phyloP scores from a whole-genome alignment of 2,888 invertebrate genomes.

The Scaptomyza flava region DNA sequence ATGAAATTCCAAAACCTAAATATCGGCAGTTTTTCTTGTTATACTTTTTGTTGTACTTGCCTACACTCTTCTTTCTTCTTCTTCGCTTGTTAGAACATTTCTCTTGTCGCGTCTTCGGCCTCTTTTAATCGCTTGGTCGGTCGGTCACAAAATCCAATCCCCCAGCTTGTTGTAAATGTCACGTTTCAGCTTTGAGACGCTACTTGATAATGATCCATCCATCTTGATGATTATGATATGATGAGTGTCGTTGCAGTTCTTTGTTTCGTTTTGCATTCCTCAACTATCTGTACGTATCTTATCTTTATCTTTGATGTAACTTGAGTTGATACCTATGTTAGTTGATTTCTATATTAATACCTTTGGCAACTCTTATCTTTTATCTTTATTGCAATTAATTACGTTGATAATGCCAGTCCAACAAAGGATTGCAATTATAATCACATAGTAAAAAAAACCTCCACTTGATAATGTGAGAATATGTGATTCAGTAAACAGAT shows the following conservation, averaged over 20 bases:
- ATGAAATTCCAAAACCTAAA: constrained; percentile 46
- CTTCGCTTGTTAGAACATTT: constrained; percentile 56
- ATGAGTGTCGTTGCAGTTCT: constrained; percentile 40
- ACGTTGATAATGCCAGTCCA: neutral
- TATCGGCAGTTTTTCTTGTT: constrained; percentile 12
- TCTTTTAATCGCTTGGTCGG: constrained; percentile 34
- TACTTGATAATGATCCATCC: constrained; percentile 53
- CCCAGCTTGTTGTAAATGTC: constrained; percentile 55
- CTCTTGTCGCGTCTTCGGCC: constrained; percentile 52
- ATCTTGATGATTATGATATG: constrained; percentile 28
- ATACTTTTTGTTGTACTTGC: constrained; percentile 57
- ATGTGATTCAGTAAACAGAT: no score
- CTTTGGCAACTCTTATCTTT: neutral
- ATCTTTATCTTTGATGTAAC: constrained; percentile 6
- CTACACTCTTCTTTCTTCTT: constrained; percentile 38
- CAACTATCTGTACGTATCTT: constrained; percentile 11
- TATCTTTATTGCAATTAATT: neutral
- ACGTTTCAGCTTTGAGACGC: constrained; percentile 45
- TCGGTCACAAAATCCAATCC: constrained; percentile 43
- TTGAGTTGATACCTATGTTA: neutral
- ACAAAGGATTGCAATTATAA: neutral
- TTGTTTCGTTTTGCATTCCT: constrained; percentile 18
- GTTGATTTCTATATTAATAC: neutral
- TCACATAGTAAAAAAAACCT: constrained; percentile 5
- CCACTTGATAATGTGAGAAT: neutral